Evolutionary conservation across 92 coral and sea anemone species (phyloP).

Genomic region (Epizoanthus rinbou): DNA sequence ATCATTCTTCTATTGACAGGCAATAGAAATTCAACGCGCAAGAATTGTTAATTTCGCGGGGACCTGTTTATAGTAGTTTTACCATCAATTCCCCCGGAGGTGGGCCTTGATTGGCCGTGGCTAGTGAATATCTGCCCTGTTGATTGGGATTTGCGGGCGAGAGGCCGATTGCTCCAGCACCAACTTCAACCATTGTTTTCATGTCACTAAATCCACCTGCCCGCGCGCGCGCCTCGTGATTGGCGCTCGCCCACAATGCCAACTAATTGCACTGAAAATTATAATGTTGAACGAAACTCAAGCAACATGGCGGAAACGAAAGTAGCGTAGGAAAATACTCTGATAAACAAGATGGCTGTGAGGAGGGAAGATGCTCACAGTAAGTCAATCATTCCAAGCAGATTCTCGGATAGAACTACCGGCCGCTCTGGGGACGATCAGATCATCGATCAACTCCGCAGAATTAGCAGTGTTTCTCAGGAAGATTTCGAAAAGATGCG

Average conservation of each 20-base stretch:
- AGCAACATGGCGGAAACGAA: slow-evolving; percentile 88
- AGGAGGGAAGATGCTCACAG: slow-evolving; percentile 69
- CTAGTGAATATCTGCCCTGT: slow-evolving; percentile 50
- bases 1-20: background rate
- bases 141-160: slow-evolving; percentile 83
- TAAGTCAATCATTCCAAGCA: slow-evolving; percentile 68
- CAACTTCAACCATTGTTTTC: slow-evolving; percentile 73
- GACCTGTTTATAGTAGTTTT: slow-evolving; percentile 22
- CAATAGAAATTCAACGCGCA: background rate
- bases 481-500: slow-evolving; percentile 99
- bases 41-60: slow-evolving; percentile 25
- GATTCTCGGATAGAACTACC: slow-evolving; percentile 65
- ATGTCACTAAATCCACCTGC: slow-evolving; percentile 82
- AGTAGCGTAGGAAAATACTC: slow-evolving; percentile 50
- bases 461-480: slow-evolving; percentile 95
- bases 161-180: slow-evolving; percentile 75
- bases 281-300: slow-evolving; percentile 72
- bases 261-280: slow-evolving; percentile 80
- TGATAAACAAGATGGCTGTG: slow-evolving; percentile 79
- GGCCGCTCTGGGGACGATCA: slow-evolving; percentile 66
- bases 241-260: slow-evolving; percentile 75
- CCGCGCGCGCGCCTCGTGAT: slow-evolving; percentile 37
- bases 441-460: slow-evolving; percentile 85
- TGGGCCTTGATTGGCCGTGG: slow-evolving; percentile 11
- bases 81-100: background rate